Evolutionary conservation across 35 echinoderm and acorn worm species (phyloP).

Genomic region (Heliocidaris erythrogramma): DNA sequence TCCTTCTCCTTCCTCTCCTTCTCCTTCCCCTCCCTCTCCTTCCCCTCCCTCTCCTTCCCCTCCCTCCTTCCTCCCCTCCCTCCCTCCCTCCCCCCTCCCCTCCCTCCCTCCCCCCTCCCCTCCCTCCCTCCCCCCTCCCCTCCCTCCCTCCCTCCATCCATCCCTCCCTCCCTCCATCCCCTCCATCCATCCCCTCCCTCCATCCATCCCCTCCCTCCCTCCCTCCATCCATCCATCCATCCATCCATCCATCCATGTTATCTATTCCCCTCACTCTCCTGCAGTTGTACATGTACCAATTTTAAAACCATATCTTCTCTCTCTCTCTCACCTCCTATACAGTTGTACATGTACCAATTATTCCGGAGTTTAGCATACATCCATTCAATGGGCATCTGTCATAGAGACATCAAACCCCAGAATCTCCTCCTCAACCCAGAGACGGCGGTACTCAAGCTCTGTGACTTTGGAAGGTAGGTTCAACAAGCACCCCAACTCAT

Average conservation of each 20-base stretch:
- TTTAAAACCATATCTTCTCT: background rate
- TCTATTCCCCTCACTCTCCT: background rate
- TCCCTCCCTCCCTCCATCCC: no score
- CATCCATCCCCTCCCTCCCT: background rate
- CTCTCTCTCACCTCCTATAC: conserved; percentile 50
- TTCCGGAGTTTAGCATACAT: conserved; percentile 99
- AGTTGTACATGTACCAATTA: conserved; percentile 99
- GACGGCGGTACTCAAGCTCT: conserved; percentile 92
- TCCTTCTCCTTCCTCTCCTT: no score
- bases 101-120: no score
- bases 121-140: no score
- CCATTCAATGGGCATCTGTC: conserved; percentile 98
- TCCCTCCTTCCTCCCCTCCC: no score
- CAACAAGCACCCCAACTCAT: background rate
- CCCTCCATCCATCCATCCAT: background rate
- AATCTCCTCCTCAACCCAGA: conserved; percentile 95
- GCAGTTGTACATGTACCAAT: background rate
- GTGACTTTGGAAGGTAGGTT: conserved; percentile 98
- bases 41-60: no score
- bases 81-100: no score
- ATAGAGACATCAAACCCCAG: conserved; percentile 97
- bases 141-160: background rate
- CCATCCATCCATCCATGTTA: background rate
- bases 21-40: no score
- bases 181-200: no score